Base-by-base conservation (phyloP, 2,888 invertebrate genomes). In the Agelastica alni region DNA sequence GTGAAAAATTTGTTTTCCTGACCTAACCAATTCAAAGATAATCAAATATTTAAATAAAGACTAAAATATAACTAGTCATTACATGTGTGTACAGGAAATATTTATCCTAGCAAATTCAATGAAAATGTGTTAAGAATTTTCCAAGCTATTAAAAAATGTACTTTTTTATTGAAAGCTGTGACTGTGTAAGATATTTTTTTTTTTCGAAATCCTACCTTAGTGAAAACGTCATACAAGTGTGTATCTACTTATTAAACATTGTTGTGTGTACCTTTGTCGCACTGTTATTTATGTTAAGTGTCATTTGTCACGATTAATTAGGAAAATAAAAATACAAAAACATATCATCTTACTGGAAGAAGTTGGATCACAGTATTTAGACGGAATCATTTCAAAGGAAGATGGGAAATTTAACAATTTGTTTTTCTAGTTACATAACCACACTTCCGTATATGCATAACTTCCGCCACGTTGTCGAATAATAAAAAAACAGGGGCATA, bases 341-440 rank as follows among this genome's bases (percentile, higher is more conserved):
- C 61, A 64, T 20, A 9, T n/a, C 4, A 32, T 49, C 73, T 74
- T 71, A 74, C 73, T 74, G 67, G 71, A 71, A 65, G 69, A 65
- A 62, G 68, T 64, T 57, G 70, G 66, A 74, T 75, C 74, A 74
- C 72, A 75, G 70, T 69, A 69, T 64, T 74, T 68, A 75, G 75
- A 75, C 74, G 75, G 74, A 75, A 70, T 73, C 75, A 75, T 75
- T 62, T 54, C 53, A 18, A 42, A 48, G 53, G 47, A 53, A 58
- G 51, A 55, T 49, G 36, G 37, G 41, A 26, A 31, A 41, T 22
- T 7, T 14, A 10, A 34, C 31, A 56, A 51, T 30, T 36, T 31
- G 10, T 34, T 30, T 10, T n/a, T 14, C 14, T 37, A 43, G 26
- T 46, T 51, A 56, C 47, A 51, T 56, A 43, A 46, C 51, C 26